Evolutionary conservation across 2,113 vertebrate genomes (phyloP).

Genomic region (Poeciliopsis turrubarensis): DNA sequence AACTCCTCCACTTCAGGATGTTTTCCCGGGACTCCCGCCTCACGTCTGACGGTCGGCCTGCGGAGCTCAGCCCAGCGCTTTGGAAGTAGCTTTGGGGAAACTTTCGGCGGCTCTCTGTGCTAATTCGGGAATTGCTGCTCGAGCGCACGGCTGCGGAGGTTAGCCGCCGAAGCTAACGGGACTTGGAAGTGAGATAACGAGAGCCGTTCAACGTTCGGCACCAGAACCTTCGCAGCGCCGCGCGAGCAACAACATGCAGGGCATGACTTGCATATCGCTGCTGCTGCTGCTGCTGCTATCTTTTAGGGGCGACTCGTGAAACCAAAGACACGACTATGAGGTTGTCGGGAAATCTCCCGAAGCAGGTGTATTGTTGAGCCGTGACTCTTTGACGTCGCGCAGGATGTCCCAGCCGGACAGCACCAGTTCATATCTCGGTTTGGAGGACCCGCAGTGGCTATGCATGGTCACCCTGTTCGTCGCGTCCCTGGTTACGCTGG

Average conservation of each 20-base stretch:
- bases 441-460: constrained; percentile 85
- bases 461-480: constrained; percentile 83
- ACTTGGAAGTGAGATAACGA: constrained; percentile 30
- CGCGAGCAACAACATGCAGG: constrained; percentile 24
- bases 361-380: constrained; percentile 47
- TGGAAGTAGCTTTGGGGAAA: constrained; percentile 33
- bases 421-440: constrained; percentile 64
- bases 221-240: neutral
- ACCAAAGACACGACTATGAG: constrained; percentile 18
- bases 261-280: constrained; percentile 8
- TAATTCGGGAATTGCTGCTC: constrained; percentile 45
- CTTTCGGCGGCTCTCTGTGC: constrained; percentile 30
- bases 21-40: constrained; percentile 3
- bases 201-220: neutral
- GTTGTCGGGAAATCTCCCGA: constrained; percentile 16
- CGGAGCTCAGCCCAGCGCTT: neutral
- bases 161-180: constrained; percentile 66
- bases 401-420: constrained; percentile 81
- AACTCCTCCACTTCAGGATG: constrained; percentile 16
- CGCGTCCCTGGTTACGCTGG: constrained; percentile 81
- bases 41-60: neutral
- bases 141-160: constrained; percentile 37
- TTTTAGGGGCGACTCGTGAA: constrained; percentile 20
- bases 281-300: neutral
- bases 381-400: constrained; percentile 24